Evolutionary conservation across 2,888 invertebrate species (phyloP).

Genomic region (Allygus modestus): DNA sequence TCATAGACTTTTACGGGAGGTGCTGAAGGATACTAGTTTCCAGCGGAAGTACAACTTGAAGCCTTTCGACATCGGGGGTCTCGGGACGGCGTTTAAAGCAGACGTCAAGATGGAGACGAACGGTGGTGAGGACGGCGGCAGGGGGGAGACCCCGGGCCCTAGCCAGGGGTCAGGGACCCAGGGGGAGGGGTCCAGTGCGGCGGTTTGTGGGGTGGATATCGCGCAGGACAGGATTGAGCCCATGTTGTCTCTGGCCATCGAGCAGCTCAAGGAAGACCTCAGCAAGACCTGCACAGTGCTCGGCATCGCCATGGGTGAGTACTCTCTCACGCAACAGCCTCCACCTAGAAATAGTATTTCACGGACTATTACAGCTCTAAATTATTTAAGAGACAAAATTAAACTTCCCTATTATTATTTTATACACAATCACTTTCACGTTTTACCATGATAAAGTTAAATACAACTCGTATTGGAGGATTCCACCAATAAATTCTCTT

Average conservation of each 20-base stretch:
- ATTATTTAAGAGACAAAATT: too few species aligned
- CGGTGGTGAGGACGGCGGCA: slow-evolving; percentile 72
- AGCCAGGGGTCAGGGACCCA: slow-evolving; percentile 76
- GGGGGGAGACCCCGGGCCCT: slow-evolving; percentile 74
- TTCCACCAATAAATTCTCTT: too few species aligned
- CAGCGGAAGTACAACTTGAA: slow-evolving; percentile 90
- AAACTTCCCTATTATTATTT: too few species aligned
- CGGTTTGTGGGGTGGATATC: slow-evolving; percentile 76
- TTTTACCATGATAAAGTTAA: too few species aligned
- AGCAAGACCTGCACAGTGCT: slow-evolving; percentile 90
- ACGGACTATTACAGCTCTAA: slow-evolving; percentile 44
- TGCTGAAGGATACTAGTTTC: slow-evolving; percentile 89
- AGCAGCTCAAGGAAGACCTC: slow-evolving; percentile 91
- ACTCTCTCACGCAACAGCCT: slow-evolving; percentile 62
- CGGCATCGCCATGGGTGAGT: slow-evolving; percentile 93
- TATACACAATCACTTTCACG: too few species aligned
- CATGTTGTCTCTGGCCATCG: slow-evolving; percentile 89
- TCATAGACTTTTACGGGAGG: slow-evolving; percentile 88
- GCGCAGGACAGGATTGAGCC: slow-evolving; percentile 89
- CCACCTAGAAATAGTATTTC: too few species aligned
- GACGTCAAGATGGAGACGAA: slow-evolving; percentile 81
- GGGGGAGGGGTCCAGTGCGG: slow-evolving; percentile 70
- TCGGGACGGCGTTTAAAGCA: slow-evolving; percentile 76
- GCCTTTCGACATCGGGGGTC: slow-evolving; percentile 83
- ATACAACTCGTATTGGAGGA: too few species aligned